phyloP scores from a whole-genome alignment of 2,888 invertebrate species.

The Dasypolia templi region DNA sequence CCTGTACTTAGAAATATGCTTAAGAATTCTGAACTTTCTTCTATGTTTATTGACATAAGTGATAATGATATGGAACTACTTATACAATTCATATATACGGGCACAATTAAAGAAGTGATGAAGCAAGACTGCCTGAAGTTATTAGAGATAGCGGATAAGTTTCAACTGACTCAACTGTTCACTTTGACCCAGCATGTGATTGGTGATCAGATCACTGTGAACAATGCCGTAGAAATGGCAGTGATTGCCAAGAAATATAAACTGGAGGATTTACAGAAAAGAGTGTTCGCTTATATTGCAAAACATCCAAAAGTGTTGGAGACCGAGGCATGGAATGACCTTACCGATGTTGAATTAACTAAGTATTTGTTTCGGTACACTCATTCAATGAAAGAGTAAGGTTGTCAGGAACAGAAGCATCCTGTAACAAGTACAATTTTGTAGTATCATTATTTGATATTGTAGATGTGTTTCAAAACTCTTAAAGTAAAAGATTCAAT shows the following conservation, averaged over 20 bases:
- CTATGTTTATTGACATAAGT: conserved; percentile 73
- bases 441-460: conserved; percentile 16
- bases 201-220: conserved; percentile 74
- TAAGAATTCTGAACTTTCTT: conserved; percentile 67
- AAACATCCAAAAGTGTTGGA: conserved; percentile 77
- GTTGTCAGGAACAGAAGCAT: conserved; percentile 24
- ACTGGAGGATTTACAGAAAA: conserved; percentile 72
- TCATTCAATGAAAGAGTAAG: conserved; percentile 54
- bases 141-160: conserved; percentile 77
- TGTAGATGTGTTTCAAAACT: conserved; percentile 18
- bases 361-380: conserved; percentile 77
- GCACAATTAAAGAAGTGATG: conserved; percentile 76
- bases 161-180: conserved; percentile 75
- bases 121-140: conserved; percentile 76
- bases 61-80: conserved; percentile 81
- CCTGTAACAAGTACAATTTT: conserved; percentile 48
- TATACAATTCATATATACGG: conserved; percentile 81
- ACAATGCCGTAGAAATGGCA: conserved; percentile 82
- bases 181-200: conserved; percentile 74
- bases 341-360: conserved; percentile 80
- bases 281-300: conserved; percentile 79
- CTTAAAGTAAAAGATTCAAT: background rate
- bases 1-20: conserved; percentile 75
- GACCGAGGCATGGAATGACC: conserved; percentile 78
- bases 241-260: conserved; percentile 79